Conservation (phyloP, 1,140 invertebrate species). For the Cotesia typhae region DNA sequence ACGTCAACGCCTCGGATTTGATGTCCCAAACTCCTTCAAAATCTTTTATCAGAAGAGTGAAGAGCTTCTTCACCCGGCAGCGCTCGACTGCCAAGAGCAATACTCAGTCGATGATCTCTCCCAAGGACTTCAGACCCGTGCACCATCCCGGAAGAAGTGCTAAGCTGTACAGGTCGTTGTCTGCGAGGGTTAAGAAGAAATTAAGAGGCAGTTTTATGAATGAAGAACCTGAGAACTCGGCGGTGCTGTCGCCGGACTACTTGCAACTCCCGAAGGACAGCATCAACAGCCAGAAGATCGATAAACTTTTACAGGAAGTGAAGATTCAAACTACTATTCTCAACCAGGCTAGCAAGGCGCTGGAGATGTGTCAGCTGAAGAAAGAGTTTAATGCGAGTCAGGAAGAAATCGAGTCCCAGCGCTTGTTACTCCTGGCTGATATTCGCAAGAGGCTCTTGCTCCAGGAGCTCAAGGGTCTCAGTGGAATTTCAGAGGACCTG, state of each 20-base stretch:
- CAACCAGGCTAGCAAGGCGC: slow-evolving; percentile 60
- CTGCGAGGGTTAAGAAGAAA: slow-evolving; percentile 48
- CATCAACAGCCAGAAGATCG: slow-evolving; percentile 34
- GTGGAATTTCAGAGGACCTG: slow-evolving; percentile 4
- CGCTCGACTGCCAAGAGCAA: not conserved
- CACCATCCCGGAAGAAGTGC: slow-evolving; percentile 38
- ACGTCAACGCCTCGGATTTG: slow-evolving; percentile 37
- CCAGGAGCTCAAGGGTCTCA: slow-evolving; percentile 47
- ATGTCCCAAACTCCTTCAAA: slow-evolving; percentile 37
- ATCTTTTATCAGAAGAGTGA: slow-evolving; percentile 13
- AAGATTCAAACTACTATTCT: slow-evolving; percentile 58
- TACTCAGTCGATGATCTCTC: not conserved
- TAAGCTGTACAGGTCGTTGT: slow-evolving; percentile 41
- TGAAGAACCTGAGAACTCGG: not conserved
- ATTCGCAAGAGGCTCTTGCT: slow-evolving; percentile 47
- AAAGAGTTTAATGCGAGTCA: slow-evolving; percentile 54
- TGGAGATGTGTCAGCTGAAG: slow-evolving; percentile 55
- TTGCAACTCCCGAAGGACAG: not conserved
- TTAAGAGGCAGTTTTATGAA: slow-evolving; percentile 29
- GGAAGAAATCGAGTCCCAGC: slow-evolving; percentile 63
- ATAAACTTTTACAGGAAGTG: slow-evolving; percentile 51
- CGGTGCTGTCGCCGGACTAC: not conserved
- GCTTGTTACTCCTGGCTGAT: slow-evolving; percentile 57
- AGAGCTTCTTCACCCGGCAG: not conserved
- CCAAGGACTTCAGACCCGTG: slow-evolving; percentile 26